phyloP scores from a whole-genome alignment of 2,113 vertebrate genomes.

The Nyctibius bracteatus region DNA sequence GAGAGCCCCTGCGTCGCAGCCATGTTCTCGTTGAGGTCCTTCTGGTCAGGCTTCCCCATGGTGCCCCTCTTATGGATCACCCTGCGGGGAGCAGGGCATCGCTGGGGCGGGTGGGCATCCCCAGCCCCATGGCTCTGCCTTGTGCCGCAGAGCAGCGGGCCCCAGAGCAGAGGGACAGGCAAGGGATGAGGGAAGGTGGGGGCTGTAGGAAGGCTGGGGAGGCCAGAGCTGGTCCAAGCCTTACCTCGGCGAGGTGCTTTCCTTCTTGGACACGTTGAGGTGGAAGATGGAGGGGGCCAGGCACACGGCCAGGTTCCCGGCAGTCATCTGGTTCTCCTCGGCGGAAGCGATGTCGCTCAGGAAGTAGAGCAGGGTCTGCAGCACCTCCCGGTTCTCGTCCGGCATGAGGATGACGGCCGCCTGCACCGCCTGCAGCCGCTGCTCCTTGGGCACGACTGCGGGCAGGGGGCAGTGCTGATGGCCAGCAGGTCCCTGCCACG shows the following conservation, averaged over 20 bases:
- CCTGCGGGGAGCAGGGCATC: constrained; percentile 10
- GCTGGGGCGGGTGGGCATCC: background rate
- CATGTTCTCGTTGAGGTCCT: constrained; percentile 86
- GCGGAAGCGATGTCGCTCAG: constrained; percentile 84
- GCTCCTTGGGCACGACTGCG: constrained; percentile 81
- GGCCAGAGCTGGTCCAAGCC: background rate
- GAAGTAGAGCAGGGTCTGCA: constrained; percentile 88
- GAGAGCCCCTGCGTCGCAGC: constrained; percentile 82
- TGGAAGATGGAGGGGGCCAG: constrained; percentile 88
- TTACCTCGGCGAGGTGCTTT: constrained; percentile 80
- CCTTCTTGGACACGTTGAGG: constrained; percentile 84
- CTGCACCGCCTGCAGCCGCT: constrained; percentile 79
- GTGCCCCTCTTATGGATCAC: constrained; percentile 72
- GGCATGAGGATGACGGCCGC: constrained; percentile 82
- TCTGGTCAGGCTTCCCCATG: constrained; percentile 77
- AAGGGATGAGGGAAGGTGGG: rapidly evolving
- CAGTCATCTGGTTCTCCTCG: constrained; percentile 86
- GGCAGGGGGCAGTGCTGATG: too few relatives aligned
- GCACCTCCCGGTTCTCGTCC: constrained; percentile 85
- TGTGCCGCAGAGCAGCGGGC: background rate
- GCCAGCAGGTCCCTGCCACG: rapidly evolving
- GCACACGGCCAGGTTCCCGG: constrained; percentile 84
- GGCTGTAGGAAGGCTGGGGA: background rate
- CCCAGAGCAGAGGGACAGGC: background rate
- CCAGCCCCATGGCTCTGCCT: background rate